These are phyloP conservation scores for Reticulitermes speratus DNA, from an alignment of 1,140 invertebrate species.

Conservation along the genomic window DNA sequence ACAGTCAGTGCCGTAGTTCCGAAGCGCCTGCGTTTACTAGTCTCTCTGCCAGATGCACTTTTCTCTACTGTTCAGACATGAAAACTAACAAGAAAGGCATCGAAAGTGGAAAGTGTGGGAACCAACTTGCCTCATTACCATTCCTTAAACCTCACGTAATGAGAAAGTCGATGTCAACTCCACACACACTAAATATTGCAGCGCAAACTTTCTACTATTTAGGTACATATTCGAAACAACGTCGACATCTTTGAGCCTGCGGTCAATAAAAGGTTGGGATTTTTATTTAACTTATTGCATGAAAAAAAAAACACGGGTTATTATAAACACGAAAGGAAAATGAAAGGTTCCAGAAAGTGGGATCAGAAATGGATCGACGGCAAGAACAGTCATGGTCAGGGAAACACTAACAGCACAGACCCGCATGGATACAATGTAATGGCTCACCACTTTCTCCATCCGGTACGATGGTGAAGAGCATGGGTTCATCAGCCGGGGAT, in stretches of 20 bases:
- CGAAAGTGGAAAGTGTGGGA: conserved; percentile 14
- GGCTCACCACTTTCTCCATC: neutral
- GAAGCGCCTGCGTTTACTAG: neutral
- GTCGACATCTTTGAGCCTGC: neutral
- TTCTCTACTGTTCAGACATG: neutral
- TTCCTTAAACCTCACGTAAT: neutral
- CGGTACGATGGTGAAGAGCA: neutral
- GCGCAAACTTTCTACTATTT: neutral
- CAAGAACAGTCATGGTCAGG: neutral
- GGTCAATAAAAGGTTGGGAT: neutral
- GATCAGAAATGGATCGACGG: neutral
- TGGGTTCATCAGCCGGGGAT: neutral
- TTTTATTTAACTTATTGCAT: neutral
- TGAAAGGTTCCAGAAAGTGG: neutral
- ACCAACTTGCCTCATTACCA: neutral
- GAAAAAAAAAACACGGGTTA: neutral
- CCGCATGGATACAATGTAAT: neutral
- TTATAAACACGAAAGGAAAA: neutral
- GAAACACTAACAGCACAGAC: neutral
- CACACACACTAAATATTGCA: neutral
- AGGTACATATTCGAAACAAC: neutral
- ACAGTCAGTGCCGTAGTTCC: neutral
- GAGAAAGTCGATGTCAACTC: neutral
- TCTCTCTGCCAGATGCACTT: neutral
- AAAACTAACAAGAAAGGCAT: neutral